Conservation (phyloP, 2,888 invertebrate species). For the Strigamia transsilvanica region DNA sequence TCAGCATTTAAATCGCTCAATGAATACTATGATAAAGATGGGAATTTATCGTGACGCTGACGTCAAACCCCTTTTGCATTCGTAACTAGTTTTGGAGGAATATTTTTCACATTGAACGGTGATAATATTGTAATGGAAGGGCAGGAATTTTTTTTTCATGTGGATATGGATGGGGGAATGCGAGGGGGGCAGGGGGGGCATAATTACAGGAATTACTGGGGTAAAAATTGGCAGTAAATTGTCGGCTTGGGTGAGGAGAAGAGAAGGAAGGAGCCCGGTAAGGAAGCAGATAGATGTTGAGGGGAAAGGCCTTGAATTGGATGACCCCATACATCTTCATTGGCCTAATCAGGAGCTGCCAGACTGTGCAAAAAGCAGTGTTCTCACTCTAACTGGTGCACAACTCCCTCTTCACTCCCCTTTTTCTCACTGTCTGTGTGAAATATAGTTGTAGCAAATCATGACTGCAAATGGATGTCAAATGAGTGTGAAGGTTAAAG, state of each 20-base stretch:
- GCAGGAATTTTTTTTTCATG: not conserved
- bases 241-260: not conserved
- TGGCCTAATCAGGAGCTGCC: slow-evolving; percentile 35
- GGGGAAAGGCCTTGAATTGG: slow-evolving; percentile 25
- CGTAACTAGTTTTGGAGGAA: slow-evolving; percentile 7
- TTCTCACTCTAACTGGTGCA: slow-evolving; percentile 21
- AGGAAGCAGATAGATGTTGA: not conserved
- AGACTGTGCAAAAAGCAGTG: slow-evolving; percentile 27
- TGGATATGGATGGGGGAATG: not conserved
- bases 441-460: slow-evolving; percentile 34
- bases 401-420: not conserved
- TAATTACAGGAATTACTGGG: slow-evolving; percentile 20
- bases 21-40: slow-evolving; percentile 21
- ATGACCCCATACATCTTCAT: slow-evolving; percentile 38
- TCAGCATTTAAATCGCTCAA: slow-evolving; percentile 34
- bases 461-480: slow-evolving; percentile 38
- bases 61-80: not conserved
- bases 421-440: slow-evolving; percentile 26
- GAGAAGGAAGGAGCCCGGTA: not conserved
- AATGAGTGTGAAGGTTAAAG: slow-evolving; percentile 38
- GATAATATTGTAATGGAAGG: not conserved
- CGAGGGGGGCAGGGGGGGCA: not conserved
- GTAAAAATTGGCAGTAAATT: slow-evolving; percentile 32
- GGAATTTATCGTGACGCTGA: not conserved
- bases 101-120: not conserved